Evolutionary conservation across 2,888 invertebrate genomes (phyloP), one percentile per base, ranked within the genome.

Genomic region (Napeogenes sylphis): DNA sequence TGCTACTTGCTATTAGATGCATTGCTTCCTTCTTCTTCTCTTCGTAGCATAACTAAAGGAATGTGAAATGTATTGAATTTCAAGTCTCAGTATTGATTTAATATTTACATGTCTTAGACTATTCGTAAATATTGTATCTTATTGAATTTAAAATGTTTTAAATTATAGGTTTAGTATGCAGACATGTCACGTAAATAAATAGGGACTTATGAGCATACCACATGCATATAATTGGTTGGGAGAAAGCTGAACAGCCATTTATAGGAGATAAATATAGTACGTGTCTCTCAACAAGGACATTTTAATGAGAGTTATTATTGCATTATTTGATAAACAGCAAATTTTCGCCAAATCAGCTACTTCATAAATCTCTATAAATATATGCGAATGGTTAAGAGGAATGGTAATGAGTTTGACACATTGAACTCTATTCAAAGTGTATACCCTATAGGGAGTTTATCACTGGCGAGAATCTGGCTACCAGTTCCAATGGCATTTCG

Each of bases 401-500:
- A 62, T 62, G 61, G 65, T 70, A 70, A 70, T 70, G 65, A 66
- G 66, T 62, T 65, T 67, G 69, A 68, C 68, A 68, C 63, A 56
- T 55, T 66, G 68, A 68, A 70, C 68, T 55, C 65, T 59, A 61
- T 55, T 58, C 58, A 64, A 64, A 59, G 51, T 53, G 66, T 60
- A 66, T 65, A 65, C 60, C 60, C 54, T 55, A 63, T 62, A 55
- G 63, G 57, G 53, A 60, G 57, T 61, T 70, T 67, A 70, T 69
- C 69, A 56, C 54, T 55, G 58, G 53, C 64, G 45, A 56, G 57
- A 55, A 68, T 70, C 65, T 66, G 47, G 61, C 65, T 69, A 66
- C 68, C 69, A 61, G 63, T 67, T 64, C 58, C 62, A 67, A 65
- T 60, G 58, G 55, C 66, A 66, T 69, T 68, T 63, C 63, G 62